Base-by-base conservation (phyloP, 2,888 invertebrate genomes). In the Exocentrus adspersus region DNA sequence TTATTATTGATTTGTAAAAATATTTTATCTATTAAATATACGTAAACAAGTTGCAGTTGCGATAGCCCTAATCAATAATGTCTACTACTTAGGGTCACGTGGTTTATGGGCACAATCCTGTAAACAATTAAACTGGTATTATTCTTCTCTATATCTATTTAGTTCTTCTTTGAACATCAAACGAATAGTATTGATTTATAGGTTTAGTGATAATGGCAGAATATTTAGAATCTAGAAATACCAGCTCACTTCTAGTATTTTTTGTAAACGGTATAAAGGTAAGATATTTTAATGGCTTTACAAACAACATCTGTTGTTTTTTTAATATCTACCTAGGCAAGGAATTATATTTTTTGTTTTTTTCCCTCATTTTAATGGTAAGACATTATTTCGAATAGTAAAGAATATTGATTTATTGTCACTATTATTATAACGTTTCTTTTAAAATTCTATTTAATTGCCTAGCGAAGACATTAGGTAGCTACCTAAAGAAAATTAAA, bases 181-280 rank as follows among this genome's bases (percentile, higher is more conserved):
- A 37, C 14, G 37, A 37, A n/a, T 14, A 12, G 14, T 9, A 37
- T 14, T 12, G 4, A 37, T 37, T n/a, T 24, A 37, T 5, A 37
- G 1, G n/a, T 37, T 37, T 12, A 12, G 14, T 37, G 37, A 37
- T 12, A 37, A 37, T 37, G 37, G 37, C 5, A 12, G n/a, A n/a
- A 2, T 37, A n/a, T n/a, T 12, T n/a, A 37, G 37, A 37, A 5
- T 10, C 12, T 1, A 12, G n/a, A 10, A 20, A 45, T 12, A 32
- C 17, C 1, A 45, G 28, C 16, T 10, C 30, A 16, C 9, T 30
- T 42, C 67, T 81, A 46, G 75, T 79, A 20, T 81, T 81, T 73
- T 81, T 75, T 60, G 79, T 81, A 7, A 88, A 88, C 74, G 87
- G 87, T 20, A 85, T 84, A 70, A 86, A 86, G 84, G 87, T 87